Conservation (phyloP, 1,140 invertebrate species). For the Brachionus rubens region DNA sequence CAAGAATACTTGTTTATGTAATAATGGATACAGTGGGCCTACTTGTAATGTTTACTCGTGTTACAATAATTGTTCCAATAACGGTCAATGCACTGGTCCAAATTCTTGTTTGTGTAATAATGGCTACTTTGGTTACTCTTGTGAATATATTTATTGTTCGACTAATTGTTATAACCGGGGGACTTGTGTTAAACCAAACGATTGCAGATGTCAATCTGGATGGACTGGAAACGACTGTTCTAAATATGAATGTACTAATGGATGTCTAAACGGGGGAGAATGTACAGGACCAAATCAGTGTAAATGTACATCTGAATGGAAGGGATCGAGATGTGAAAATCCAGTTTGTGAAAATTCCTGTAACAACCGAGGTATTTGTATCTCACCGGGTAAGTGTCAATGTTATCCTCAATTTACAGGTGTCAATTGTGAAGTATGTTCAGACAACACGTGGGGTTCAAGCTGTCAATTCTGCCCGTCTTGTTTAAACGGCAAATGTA, state of each 20-base stretch:
- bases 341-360: conserved; percentile 4
- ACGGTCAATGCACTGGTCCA: conserved; percentile 13
- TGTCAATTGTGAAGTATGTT: conserved; percentile 37
- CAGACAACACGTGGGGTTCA: conserved; percentile 47
- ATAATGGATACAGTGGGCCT: not conserved
- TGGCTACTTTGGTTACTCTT: not conserved
- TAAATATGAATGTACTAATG: not conserved
- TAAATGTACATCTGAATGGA: conserved; percentile 7
- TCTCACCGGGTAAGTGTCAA: not conserved
- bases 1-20: not conserved
- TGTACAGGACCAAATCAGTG: conserved; percentile 2
- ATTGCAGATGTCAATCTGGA: not conserved
- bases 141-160: not conserved
- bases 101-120: not conserved
- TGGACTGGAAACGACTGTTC: conserved; percentile 2
- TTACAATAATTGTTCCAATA: not conserved
- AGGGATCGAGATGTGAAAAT: not conserved
- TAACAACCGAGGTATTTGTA: conserved; percentile 1
- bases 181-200: not conserved
- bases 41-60: not conserved
- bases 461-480: conserved; percentile 48
- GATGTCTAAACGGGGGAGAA: not conserved
- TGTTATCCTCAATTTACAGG: not conserved
- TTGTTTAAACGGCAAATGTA: conserved; percentile 46
- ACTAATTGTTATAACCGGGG: not conserved